A percentile compares a stretch with the other conserved stretches of the same genome.
Evolutionary conservation across 2,113 vertebrate genomes (phyloP).

Genomic region (Spea multiplicata): DNA sequence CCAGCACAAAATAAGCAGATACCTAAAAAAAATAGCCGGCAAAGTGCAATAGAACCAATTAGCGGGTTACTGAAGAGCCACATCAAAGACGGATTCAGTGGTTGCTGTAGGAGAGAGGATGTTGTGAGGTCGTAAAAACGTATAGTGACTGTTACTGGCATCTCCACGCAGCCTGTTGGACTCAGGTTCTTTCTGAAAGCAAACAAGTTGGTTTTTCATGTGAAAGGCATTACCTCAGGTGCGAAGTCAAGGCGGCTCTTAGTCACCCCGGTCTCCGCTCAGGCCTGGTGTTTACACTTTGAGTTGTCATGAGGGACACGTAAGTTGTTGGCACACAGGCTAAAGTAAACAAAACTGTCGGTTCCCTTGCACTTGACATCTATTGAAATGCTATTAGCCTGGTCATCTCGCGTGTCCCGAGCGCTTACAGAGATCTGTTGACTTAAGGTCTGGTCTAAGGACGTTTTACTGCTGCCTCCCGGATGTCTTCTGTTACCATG

Average conservation of each 20-base stretch:
- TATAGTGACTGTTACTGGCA: not conserved
- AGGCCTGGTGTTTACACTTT: conserved; percentile 14
- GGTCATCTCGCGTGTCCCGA: not conserved
- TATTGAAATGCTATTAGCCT: not conserved
- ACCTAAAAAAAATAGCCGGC: not conserved
- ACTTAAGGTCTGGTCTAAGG: not conserved
- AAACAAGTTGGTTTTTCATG: not conserved
- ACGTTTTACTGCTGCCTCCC: not conserved
- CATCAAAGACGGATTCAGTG: not conserved
- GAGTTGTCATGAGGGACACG: conserved; percentile 20
- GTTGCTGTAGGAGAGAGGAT: not conserved
- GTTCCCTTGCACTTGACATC: conserved; percentile 4
- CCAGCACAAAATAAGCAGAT: conserved; percentile 6
- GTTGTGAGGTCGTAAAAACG: not conserved
- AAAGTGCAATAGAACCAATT: not conserved
- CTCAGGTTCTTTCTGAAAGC: not conserved
- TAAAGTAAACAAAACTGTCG: not conserved
- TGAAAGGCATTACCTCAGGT: conserved; percentile 28
- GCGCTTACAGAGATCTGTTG: not conserved
- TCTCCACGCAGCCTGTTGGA: not conserved
- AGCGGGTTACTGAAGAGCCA: not conserved
- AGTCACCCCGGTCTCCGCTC: conserved; percentile 8
- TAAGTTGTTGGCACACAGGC: conserved; percentile 23
- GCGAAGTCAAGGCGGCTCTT: conserved; percentile 15
- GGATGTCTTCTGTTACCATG: no score